Evolutionary conservation across 2,888 invertebrate genomes (phyloP).

Genomic region (Desoria tigrina): DNA sequence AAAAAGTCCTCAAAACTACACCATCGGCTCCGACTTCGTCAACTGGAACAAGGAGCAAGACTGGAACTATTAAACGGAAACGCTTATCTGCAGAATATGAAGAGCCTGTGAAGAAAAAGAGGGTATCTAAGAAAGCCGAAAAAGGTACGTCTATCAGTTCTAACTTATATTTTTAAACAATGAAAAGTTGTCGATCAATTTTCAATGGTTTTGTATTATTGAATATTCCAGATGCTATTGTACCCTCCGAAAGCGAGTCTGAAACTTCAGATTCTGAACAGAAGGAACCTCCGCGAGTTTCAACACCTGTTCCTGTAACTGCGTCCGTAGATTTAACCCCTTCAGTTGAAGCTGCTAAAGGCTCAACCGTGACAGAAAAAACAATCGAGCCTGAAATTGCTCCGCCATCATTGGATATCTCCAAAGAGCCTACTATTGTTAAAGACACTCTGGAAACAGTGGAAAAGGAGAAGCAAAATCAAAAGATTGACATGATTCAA

Average conservation of each 20-base stretch:
- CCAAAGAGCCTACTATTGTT: background rate
- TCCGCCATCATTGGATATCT: too few species aligned
- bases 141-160: constrained; percentile 12
- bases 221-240: background rate
- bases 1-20: constrained; percentile 55
- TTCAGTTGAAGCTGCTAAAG: background rate
- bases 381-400: background rate
- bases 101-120: constrained; percentile 18
- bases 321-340: background rate
- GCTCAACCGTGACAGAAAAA: background rate
- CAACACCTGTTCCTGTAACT: background rate
- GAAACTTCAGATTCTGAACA: constrained; percentile 43
- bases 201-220: too few species aligned
- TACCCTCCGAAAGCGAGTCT: constrained; percentile 35
- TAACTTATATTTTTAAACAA: background rate
- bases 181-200: too few species aligned
- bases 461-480: constrained; percentile 20
- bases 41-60: constrained; percentile 29
- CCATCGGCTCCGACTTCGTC: constrained; percentile 18
- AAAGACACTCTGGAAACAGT: background rate
- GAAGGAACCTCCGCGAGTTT: constrained; percentile 16
- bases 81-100: constrained; percentile 1
- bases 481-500: constrained; percentile 67
- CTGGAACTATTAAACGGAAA: constrained; percentile 22
- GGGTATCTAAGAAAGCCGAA: constrained; percentile 13